Evolutionary conservation across 2,888 invertebrate species (phyloP), one percentile per base, ranked within the genome.

Genomic region (Theodoxus fluviatilis): DNA sequence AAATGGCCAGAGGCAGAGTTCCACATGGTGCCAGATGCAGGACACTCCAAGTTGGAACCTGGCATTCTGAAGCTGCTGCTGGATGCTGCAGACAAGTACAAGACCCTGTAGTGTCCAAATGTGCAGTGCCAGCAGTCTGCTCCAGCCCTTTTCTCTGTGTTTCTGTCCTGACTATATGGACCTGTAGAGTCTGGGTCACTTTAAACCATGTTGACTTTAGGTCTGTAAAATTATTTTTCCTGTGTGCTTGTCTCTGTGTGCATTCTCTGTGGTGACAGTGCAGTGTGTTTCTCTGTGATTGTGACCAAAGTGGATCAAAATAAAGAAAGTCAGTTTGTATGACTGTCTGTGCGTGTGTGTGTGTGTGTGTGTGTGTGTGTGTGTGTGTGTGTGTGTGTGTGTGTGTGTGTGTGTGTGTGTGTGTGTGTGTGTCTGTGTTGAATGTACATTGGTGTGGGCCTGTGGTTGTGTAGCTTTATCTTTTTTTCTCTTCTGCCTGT

Each of bases 1-100:
- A 67, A 68, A 55, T 78, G 79, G 74, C 80, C 82, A 18, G 78
- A 81, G 63, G 81, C 79, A 4, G 80, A 81, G 7, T 80, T 81
- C 40, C 73, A 74, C 43, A 71, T 80, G 7, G 74, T 80, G n/a
- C 76, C 74, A 7, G 80, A 81, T 73, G 77, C 80, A 7, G 82
- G 82, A n/a, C 82, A 82, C 71, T 76, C 78, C 9, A 71, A 75
- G 6, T 73, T 71, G 64, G 82, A 82, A 71, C 67, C 75, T n/a
- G 80, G 77, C 0, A 79, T 75, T 25, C 70, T 70, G 33, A 67
- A 74, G 38, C 35, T 18, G 40, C 69, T 81, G 12, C 15, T 81
- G 33, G 71, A 76, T 33, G 78, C 79, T 6, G 73, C 76, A 12
- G 78, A 80, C 22, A 78, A 78, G 70, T 80, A 78, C 63, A 76